phyloP scores from a whole-genome alignment of 2,113 vertebrate genomes.

The Nerophis lumbriciformis region DNA sequence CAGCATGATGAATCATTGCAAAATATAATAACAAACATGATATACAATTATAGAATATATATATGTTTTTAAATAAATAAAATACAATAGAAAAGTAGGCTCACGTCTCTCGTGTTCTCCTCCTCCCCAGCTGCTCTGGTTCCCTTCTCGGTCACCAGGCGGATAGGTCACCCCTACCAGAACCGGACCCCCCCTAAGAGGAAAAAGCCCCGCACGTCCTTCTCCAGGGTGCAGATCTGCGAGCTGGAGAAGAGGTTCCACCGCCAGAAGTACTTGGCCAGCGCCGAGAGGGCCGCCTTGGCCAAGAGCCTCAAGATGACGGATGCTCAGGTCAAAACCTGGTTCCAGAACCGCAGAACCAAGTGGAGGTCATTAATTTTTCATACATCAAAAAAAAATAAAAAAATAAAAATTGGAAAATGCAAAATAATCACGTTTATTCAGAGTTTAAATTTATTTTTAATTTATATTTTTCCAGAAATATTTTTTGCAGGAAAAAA shows the following conservation, averaged over 20 bases:
- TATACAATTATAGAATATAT: no score
- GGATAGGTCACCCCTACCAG: constrained; percentile 92
- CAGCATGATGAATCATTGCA: no score
- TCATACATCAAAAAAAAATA: not conserved
- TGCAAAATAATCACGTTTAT: not conserved
- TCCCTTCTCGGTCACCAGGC: constrained; percentile 91
- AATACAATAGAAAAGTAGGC: no score
- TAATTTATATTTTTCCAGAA: not conserved
- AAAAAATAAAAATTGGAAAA: not conserved
- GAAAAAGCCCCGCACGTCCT: constrained; percentile 97
- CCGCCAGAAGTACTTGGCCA: constrained; percentile 95
- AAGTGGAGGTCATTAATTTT: constrained; percentile 76
- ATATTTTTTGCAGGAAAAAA: not conserved
- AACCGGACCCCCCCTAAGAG: constrained; percentile 88
- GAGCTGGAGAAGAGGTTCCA: constrained; percentile 98
- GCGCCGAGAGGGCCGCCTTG: constrained; percentile 88
- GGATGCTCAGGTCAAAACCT: constrained; percentile 89
- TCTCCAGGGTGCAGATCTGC: constrained; percentile 95
- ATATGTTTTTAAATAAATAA: no score
- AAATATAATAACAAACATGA: no score
- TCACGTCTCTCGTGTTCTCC: constrained; percentile 45
- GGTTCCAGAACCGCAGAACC: constrained; percentile 78
- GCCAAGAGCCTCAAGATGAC: constrained; percentile 98
- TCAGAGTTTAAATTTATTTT: not conserved
- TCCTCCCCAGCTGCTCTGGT: constrained; percentile 83